A percentile compares a stretch with the other conserved stretches of the same genome.
phyloP scores from a whole-genome alignment of 37 sponge, comb jelly and placozoan genomes.

The Amphimedon queenslandica region DNA sequence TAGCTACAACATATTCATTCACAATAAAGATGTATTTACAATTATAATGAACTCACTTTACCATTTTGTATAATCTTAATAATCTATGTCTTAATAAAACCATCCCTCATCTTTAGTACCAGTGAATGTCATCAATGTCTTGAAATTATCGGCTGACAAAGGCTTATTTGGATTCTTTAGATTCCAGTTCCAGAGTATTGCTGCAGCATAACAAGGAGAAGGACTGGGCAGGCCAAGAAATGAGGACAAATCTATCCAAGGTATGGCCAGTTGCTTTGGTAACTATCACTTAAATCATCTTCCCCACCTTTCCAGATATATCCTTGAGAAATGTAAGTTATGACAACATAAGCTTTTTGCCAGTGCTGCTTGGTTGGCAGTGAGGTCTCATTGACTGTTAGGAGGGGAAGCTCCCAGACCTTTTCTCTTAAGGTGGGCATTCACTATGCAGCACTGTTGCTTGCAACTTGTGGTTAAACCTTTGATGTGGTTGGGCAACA shows the following conservation, averaged over 20 bases:
- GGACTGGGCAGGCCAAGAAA: slow-evolving; percentile 44
- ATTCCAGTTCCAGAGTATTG: slow-evolving; percentile 43
- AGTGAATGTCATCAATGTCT: slow-evolving; percentile 14
- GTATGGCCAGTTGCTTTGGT: slow-evolving; percentile 33
- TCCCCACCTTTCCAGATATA: slow-evolving; percentile 32
- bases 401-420: no score
- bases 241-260: slow-evolving; percentile 35
- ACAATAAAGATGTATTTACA: no score
- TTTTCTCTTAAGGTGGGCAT: no score
- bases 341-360: slow-evolving; percentile 30
- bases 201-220: slow-evolving; percentile 23
- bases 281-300: background rate
- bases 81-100: no score
- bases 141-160: slow-evolving; percentile 21
- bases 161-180: slow-evolving; percentile 9
- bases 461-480: no score
- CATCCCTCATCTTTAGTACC: slow-evolving; percentile 51
- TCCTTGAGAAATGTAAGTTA: slow-evolving; percentile 34
- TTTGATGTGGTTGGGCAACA: no score
- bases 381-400: slow-evolving; percentile 1
- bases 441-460: no score
- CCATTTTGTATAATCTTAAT: no score
- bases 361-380: slow-evolving; percentile 20
- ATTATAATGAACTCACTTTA: no score
- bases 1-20: no score